Evolutionary conservation across 2,888 invertebrate species (phyloP), one percentile per base, ranked within the genome.

Genomic region (Thymelicus acteon): DNA sequence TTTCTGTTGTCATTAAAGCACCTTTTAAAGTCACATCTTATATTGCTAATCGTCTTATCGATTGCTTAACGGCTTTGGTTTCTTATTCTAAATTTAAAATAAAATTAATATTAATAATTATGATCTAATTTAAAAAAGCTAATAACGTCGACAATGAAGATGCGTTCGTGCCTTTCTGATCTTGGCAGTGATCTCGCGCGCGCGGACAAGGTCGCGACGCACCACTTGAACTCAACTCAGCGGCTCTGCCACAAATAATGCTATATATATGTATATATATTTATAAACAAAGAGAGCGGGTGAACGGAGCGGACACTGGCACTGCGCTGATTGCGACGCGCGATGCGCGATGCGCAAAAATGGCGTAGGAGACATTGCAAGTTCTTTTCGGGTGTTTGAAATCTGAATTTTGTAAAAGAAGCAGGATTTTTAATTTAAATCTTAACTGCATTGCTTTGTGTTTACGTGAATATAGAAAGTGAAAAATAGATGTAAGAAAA

Each of bases 161-260:
- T 24, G 54, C 24, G 24, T 54, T 24, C 8, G 19, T 15, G 19
- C 44, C 12, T 3, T 48, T 49, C 49, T 15, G 54, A 19, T 24
- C 54, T 24, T 54, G 54, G 24, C 54, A 10, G 12, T 54, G 54
- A 54, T 3, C 24, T 54, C 54, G 54, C n/a, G 54, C 54, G 54
- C 24, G 54, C 54, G 54, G 54, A 10, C 54, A 54, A 54, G 54
- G 54, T 24, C n/a, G 31, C 31, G 31, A 5, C 31, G 24, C 24
- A 12, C 54, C 54, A 54, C 54, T 54, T 54, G 54, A 54, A 54
- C 54, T 54, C 19, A 24, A 7, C 19, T 15, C 8, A 40, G 7
- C 8, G 7, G 40, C 40, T 7, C 7, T 40, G 40, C 24, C 52
- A 49, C 49, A 15, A 7, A 49, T 48, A 6, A n/a, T 15, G 7